Evolutionary conservation across 2,888 invertebrate species (phyloP).

Genomic region (Tinea semifulvella): DNA sequence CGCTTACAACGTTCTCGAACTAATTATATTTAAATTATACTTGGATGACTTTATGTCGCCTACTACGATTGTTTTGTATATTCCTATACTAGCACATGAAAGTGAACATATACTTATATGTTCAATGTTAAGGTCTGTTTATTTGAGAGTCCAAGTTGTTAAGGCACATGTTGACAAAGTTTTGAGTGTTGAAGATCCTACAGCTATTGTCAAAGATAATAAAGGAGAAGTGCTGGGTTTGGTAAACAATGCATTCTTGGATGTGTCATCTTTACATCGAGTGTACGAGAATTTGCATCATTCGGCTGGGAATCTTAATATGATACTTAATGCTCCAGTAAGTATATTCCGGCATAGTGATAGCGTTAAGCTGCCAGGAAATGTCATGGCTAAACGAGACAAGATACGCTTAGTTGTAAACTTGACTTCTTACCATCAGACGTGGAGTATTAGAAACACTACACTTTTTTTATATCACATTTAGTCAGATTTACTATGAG

Average conservation of each 20-base stretch:
- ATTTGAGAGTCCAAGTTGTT: conserved; percentile 32
- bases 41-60: conserved; percentile 9
- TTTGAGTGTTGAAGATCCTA: not conserved
- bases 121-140: conserved; percentile 29
- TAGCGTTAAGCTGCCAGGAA: too few relatives aligned
- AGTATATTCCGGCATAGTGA: too few relatives aligned
- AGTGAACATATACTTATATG: conserved; percentile 36
- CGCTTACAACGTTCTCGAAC: conserved; percentile 27
- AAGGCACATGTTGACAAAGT: conserved; percentile 35
- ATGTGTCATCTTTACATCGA: conserved; percentile 34
- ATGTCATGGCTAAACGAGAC: too few relatives aligned
- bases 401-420: too few relatives aligned
- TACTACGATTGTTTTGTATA: conserved; percentile 19
- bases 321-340: conserved; percentile 43
- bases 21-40: conserved; percentile 17
- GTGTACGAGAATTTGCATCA: conserved; percentile 41
- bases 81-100: conserved; percentile 33
- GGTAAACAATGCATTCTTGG: conserved; percentile 29
- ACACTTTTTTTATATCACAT: too few relatives aligned
- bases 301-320: conserved; percentile 38
- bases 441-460: too few relatives aligned
- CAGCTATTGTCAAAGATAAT: not conserved
- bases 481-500: too few relatives aligned
- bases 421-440: too few relatives aligned
- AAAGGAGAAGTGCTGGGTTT: conserved; percentile 9